Evolutionary conservation across 2,888 invertebrate species (phyloP), one percentile per base, ranked within the genome.

Genomic region (Chironomus tentans): DNA sequence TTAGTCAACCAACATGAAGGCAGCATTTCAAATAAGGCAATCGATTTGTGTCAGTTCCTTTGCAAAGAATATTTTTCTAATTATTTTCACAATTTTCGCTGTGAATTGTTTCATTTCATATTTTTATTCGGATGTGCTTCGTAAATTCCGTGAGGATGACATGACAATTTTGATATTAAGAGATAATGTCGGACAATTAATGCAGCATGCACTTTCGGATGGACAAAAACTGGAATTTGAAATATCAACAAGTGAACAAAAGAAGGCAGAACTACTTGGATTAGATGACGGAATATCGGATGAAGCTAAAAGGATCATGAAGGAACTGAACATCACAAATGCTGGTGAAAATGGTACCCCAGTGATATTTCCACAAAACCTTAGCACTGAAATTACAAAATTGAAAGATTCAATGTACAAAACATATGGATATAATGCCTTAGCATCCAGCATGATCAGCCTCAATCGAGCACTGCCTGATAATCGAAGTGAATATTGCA

Each of bases 401-500:
- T 3, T 28, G 7, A 28, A 72, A 2, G 28, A 72, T 2, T n/a
- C 28, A 3, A n/a, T 50, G n/a, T 15, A 7, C n/a, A 38, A 28
- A 10, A 28, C 12, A 0, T 13, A 72, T 15, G 28, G 28, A 0
- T 61, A 18, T 4, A 72, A 61, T 61, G 13, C 28, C 7, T 61
- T 72, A 24, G 24, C 56, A 13, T 72, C 72, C 1, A 62, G 24
- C 18, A 13, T 72, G 18, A 24, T 72, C 10, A 28, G 61, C 10
- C 18, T 72, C 3, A 72, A 61, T 61, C 72, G 72, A n/a, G 7
- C 24, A 6, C 10, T 72, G n/a, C 72, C 72, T 5, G 72, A 72
- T 6, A 15, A 28, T 56, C 61, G 72, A 4, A n/a, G 15, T 24
- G 72, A 72, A 5, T 10, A 22, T 7, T 72, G 72, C 72, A 61